These are phyloP conservation scores for Shargacucullia verbasci DNA, from an alignment of 2,888 invertebrate species.

Conservation along the genomic window DNA sequence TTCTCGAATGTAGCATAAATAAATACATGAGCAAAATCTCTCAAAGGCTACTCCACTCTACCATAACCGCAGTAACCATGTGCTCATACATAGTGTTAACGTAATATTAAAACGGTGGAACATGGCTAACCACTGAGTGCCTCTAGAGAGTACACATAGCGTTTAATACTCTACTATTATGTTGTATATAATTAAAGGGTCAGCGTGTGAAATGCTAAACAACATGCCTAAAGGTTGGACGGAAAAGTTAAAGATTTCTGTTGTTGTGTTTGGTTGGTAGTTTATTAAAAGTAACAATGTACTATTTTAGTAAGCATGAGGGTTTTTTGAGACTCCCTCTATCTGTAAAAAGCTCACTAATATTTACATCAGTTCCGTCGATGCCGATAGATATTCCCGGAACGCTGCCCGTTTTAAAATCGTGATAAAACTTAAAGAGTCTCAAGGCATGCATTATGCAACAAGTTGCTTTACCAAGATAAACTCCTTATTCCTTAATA, in stretches of 20 bases:
- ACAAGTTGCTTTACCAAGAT: constrained; percentile 13
- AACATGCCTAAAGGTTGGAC: constrained; percentile 7
- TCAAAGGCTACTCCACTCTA: too few relatives aligned
- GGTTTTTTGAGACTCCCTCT: neutral
- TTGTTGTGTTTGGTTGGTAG: too few relatives aligned
- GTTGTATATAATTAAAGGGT: constrained; percentile 22
- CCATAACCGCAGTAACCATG: constrained; percentile 17
- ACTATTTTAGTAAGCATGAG: too few relatives aligned
- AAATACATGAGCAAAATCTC: too few relatives aligned
- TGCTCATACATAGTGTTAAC: neutral
- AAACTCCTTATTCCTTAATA: constrained; percentile 23
- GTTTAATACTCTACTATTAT: neutral
- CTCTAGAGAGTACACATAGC: constrained; percentile 11
- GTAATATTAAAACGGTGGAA: constrained; percentile 8
- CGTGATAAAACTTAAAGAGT: constrained; percentile 21
- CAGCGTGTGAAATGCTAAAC: constrained; percentile 26
- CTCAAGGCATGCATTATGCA: constrained; percentile 26
- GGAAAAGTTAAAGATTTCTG: constrained; percentile 21
- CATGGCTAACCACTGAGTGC: constrained; percentile 4
- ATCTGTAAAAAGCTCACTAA: constrained; percentile 1
- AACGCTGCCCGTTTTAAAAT: constrained; percentile 15
- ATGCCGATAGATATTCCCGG: constrained; percentile 15
- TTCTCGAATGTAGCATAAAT: too few relatives aligned
- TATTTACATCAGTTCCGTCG: neutral
- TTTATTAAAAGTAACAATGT: too few relatives aligned